Percentiles rank a stretch among this genome's conserved stretches.
Conservation (phyloP, 1,140 invertebrate genomes). For the Diuraphis noxia region DNA sequence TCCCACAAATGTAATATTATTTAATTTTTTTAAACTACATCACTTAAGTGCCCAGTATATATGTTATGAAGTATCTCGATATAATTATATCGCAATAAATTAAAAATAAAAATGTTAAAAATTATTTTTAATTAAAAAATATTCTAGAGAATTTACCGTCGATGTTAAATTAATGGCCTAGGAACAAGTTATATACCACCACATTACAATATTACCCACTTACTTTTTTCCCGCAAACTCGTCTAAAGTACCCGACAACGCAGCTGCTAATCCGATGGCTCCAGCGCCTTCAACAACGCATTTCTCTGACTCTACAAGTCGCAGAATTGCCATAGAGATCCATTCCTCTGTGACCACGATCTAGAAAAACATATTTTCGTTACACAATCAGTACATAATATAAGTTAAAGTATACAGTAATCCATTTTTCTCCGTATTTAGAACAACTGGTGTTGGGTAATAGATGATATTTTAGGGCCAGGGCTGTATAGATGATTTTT, state of each 20-base stretch:
- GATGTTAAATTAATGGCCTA: neutral
- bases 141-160: neutral
- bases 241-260: slow-evolving; percentile 79
- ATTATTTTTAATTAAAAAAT: too few species aligned
- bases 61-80: too few species aligned
- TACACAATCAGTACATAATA: neutral
- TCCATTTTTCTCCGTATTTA: neutral
- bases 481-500: too few species aligned
- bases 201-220: slow-evolving; percentile 43
- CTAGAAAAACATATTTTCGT: slow-evolving; percentile 58
- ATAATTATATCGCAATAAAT: too few species aligned
- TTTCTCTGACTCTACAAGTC: slow-evolving; percentile 86
- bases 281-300: slow-evolving; percentile 92
- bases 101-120: too few species aligned
- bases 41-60: too few species aligned
- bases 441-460: neutral
- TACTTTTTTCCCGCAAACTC: slow-evolving; percentile 86
- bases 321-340: slow-evolving; percentile 86
- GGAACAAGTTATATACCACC: neutral
- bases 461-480: too few species aligned
- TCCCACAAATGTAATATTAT: too few species aligned
- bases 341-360: slow-evolving; percentile 78
- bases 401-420: neutral
- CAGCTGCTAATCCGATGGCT: slow-evolving; percentile 82
- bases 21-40: too few species aligned